These are phyloP conservation scores for Podocnemis expansa DNA, from an alignment of 2,113 vertebrate species.

Conservation along the genomic window DNA sequence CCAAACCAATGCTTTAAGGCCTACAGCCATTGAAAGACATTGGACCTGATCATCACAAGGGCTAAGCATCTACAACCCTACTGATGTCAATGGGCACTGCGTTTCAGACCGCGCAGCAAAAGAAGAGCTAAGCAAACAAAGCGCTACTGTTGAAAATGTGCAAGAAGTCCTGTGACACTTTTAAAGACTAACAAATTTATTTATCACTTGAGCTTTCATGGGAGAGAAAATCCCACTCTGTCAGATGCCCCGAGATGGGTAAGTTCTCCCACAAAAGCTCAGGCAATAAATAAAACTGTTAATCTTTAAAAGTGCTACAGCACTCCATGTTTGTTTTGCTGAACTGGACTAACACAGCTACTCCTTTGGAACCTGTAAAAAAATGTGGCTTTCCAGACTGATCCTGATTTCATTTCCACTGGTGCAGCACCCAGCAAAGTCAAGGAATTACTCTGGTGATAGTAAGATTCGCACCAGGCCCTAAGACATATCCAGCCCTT, in stretches of 20 bases:
- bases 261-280: too few relatives aligned
- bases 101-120: not conserved
- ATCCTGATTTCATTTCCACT: not conserved
- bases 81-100: not conserved
- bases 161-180: too few relatives aligned
- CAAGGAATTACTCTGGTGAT: not conserved
- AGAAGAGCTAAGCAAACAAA: accelerated
- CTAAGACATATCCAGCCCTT: not conserved
- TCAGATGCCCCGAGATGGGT: too few relatives aligned
- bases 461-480: too few relatives aligned
- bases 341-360: too few relatives aligned
- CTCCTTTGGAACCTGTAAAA: too few relatives aligned
- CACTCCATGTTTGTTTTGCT: too few relatives aligned
- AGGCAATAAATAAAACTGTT: too few relatives aligned
- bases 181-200: too few relatives aligned
- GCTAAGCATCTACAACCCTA: not conserved
- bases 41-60: not conserved
- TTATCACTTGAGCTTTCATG: too few relatives aligned
- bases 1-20: not conserved
- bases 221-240: too few relatives aligned
- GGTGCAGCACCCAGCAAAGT: accelerated
- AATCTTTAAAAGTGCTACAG: too few relatives aligned
- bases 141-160: not conserved
- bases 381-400: not conserved
- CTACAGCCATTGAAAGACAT: not conserved